Conservation (phyloP, 2,113 vertebrate species). For the Pygoscelis antarcticus region DNA sequence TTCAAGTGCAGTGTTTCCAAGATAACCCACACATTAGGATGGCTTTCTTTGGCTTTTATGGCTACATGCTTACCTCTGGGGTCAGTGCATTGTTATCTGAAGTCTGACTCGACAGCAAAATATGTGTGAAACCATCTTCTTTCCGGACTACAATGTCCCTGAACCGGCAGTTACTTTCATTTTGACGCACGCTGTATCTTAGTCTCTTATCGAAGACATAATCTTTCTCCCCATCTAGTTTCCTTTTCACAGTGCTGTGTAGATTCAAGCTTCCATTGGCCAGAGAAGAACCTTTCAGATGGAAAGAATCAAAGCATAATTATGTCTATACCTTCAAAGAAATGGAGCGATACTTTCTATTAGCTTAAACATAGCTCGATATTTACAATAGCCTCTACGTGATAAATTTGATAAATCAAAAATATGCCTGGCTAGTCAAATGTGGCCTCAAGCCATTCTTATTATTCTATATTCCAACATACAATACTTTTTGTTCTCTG, state of each 20-base stretch:
- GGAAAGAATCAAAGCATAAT: constrained; percentile 48
- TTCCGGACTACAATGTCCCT: constrained; percentile 98
- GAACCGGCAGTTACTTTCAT: constrained; percentile 93
- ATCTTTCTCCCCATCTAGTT: constrained; percentile 89
- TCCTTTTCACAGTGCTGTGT: constrained; percentile 90
- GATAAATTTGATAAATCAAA: not conserved
- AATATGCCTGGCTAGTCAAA: not conserved
- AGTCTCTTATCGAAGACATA: constrained; percentile 97
- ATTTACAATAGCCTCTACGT: not conserved
- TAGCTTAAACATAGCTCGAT: not conserved
- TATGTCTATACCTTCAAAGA: not conserved
- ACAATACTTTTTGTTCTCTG: not conserved
- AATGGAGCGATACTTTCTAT: not conserved
- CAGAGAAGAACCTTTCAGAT: constrained; percentile 80
- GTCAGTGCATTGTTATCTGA: constrained; percentile 97
- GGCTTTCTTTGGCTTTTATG: constrained; percentile 1
- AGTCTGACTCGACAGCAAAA: constrained; percentile 94
- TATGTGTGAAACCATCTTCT: constrained; percentile 96
- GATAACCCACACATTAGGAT: not conserved
- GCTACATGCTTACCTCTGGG: constrained; percentile 86
- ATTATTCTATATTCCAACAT: not conserved
- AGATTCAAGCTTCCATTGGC: constrained; percentile 86
- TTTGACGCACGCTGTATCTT: constrained; percentile 95
- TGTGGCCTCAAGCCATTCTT: not conserved
- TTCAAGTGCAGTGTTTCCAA: not conserved